Conservation (phyloP, 2,797 vertebrate species). For the Neosalanx taihuensis region DNA sequence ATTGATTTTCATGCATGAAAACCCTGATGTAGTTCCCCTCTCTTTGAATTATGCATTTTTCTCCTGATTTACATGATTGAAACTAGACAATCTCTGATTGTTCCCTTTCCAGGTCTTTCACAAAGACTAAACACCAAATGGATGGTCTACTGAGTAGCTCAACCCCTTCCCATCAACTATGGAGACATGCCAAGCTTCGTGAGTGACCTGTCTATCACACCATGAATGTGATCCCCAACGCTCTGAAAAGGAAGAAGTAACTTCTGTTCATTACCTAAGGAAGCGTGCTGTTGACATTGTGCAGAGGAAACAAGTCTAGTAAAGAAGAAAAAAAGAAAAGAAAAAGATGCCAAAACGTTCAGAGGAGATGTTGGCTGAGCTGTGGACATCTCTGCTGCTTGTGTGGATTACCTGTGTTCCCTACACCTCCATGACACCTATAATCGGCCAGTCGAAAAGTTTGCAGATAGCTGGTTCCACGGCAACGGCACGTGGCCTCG, state of each 20-base stretch:
- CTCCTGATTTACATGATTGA: constrained; percentile 16
- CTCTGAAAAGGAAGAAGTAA: constrained; percentile 85
- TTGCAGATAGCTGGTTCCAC: constrained; percentile 77
- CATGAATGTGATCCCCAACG: constrained; percentile 82
- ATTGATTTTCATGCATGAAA: neutral
- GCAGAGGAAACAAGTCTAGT: constrained; percentile 29
- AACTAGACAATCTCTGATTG: constrained; percentile 57
- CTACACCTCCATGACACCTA: constrained; percentile 78
- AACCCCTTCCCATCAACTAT: constrained; percentile 71
- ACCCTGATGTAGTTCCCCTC: neutral
- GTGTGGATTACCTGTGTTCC: constrained; percentile 94
- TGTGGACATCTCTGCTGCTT: constrained; percentile 90
- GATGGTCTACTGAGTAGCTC: constrained; percentile 71
- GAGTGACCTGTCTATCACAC: constrained; percentile 79
- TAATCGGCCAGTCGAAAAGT: constrained; percentile 79
- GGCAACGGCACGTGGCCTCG: constrained; percentile 74
- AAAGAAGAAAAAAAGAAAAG: constrained; percentile 23
- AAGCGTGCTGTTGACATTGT: constrained; percentile 70
- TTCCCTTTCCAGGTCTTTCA: constrained; percentile 73
- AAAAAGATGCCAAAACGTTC: constrained; percentile 82
- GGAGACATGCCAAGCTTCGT: constrained; percentile 78
- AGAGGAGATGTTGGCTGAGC: constrained; percentile 84
- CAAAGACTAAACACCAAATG: constrained; percentile 73
- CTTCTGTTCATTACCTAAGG: constrained; percentile 74
- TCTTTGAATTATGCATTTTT: neutral